Evolutionary conservation across 2,113 vertebrate species (phyloP), one percentile per base, ranked within the genome.

Genomic region (Terrapene triunguis): DNA sequence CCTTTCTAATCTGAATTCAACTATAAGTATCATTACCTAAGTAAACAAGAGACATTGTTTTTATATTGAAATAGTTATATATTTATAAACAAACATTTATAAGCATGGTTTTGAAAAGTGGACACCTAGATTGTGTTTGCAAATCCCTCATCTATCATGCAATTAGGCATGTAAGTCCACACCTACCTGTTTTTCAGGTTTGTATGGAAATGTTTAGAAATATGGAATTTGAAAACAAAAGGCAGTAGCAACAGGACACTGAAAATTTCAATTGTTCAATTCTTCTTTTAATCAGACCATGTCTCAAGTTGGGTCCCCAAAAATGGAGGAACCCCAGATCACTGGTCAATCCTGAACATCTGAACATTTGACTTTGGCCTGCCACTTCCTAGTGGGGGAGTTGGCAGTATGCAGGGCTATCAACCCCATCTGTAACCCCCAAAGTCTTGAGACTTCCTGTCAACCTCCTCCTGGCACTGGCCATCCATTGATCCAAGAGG

Each of bases 171-270:
- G 5, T 21, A 74, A 79, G 84, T 0, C 0, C 44, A 84, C n/a
- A 53, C 1, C 29, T 74, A 42, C 21, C 72, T 50, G 0, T 3
- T 16, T 89, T 76, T 8, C 82, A 80, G 32, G 59, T 8, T 62
- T 62, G 29, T 0, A 22, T 13, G 6, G 7, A 85, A 32, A 65
- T 35, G 32, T 35, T 16, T 65, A n/a, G 47, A 94, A 72, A 65
- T 0, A 0, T 11, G 12, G 5, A 1, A 1, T 27, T 14, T 38
- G 72, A 21, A 42, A 8, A 42, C 38, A 42, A 10, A 42, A 74
- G 90, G 47, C 0, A 4, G 69, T 14, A 76, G 47, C 24, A 55
- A n/a, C n/a, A 8, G 3, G 50, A 78, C 5, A 3, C 1, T 0
- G 0, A 8, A 82, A 50, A 3, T 42, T 83, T 87, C 74, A 25